A percentile compares a stretch with the other conserved stretches of the same genome.
phyloP scores from a whole-genome alignment of 92 coral and sea anemone genomes.

The Paragorgia papillata region DNA sequence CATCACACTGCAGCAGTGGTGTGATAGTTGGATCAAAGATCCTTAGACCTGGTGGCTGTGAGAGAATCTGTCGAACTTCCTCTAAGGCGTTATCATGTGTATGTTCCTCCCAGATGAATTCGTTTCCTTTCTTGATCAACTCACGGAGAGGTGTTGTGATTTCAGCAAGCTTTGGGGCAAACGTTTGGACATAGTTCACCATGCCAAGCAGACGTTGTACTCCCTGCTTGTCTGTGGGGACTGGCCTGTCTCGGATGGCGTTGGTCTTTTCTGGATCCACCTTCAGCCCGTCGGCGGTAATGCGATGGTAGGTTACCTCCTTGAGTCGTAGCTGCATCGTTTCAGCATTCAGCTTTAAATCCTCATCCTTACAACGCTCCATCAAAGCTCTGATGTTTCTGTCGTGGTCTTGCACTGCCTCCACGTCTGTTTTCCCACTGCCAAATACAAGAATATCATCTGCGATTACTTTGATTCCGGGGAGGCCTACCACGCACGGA shows the following conservation, averaged over 20 bases:
- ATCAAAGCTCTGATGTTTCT: slow-evolving; percentile 50
- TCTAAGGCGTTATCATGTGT: slow-evolving; percentile 53
- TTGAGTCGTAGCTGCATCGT: slow-evolving; percentile 43
- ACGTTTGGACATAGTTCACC: slow-evolving; percentile 61
- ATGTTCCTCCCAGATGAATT: slow-evolving; percentile 55
- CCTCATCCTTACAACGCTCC: slow-evolving; percentile 48
- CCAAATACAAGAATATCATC: slow-evolving; percentile 71
- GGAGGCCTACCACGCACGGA: slow-evolving; percentile 56
- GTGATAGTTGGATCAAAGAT: slow-evolving; percentile 44
- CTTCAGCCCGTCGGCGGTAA: slow-evolving; percentile 48
- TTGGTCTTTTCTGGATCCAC: slow-evolving; percentile 53
- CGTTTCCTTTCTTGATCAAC: slow-evolving; percentile 56
- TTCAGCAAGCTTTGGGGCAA: slow-evolving; percentile 58
- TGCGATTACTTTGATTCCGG: slow-evolving; percentile 66
- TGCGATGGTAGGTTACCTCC: slow-evolving; percentile 47
- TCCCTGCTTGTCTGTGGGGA: slow-evolving; percentile 54
- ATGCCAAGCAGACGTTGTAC: slow-evolving; percentile 63
- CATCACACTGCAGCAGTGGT: slow-evolving; percentile 60
- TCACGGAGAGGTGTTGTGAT: slow-evolving; percentile 44
- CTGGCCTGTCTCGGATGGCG: slow-evolving; percentile 56
- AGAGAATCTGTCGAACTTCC: slow-evolving; percentile 38
- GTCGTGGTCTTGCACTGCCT: slow-evolving; percentile 57
- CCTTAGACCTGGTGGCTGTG: slow-evolving; percentile 56
- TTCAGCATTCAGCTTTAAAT: slow-evolving; percentile 47
- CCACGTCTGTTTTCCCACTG: slow-evolving; percentile 48